phyloP scores from a whole-genome alignment of 1,140 invertebrate genomes.

The Cydia splendana region DNA sequence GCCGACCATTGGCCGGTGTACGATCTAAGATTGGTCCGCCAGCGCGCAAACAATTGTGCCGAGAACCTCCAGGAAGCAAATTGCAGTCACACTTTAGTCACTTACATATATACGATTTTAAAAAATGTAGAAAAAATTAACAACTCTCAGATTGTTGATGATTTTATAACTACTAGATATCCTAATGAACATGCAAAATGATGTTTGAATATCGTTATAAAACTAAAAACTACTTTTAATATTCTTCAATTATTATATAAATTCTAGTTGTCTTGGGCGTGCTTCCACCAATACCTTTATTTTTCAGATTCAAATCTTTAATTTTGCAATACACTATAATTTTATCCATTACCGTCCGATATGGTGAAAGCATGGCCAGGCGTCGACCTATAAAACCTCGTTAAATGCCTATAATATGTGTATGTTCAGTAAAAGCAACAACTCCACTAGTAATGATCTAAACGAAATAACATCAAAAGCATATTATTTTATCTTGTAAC shows the following conservation, averaged over 20 bases:
- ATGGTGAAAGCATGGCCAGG: conserved; percentile 45
- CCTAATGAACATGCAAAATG: conserved; percentile 43
- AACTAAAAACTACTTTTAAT: conserved; percentile 48
- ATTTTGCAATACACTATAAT: conserved; percentile 39
- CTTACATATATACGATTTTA: conserved; percentile 36
- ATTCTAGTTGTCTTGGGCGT: conserved; percentile 43
- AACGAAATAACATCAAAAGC: conserved; percentile 62
- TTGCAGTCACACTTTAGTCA: conserved; percentile 26
- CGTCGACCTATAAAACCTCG: conserved; percentile 28
- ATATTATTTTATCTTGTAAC: conserved; percentile 47
- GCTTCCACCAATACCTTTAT: conserved; percentile 44
- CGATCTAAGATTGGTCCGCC: conserved; percentile 16
- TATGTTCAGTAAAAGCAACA: conserved; percentile 54
- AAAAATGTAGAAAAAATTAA: conserved; percentile 59
- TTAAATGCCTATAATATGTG: conserved; percentile 47
- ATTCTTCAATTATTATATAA: conserved; percentile 36
- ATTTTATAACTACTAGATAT: conserved; percentile 33
- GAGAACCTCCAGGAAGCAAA: conserved; percentile 15
- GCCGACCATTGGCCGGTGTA: background rate
- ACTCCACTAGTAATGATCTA: conserved; percentile 52
- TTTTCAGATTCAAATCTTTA: conserved; percentile 37
- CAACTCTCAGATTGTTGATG: conserved; percentile 40
- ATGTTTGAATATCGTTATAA: conserved; percentile 47
- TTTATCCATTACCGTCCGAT: conserved; percentile 38
- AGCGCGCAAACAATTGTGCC: conserved; percentile 11